Evolutionary conservation across 2,113 vertebrate genomes (phyloP).

Genomic region (Gila orcuttii): DNA sequence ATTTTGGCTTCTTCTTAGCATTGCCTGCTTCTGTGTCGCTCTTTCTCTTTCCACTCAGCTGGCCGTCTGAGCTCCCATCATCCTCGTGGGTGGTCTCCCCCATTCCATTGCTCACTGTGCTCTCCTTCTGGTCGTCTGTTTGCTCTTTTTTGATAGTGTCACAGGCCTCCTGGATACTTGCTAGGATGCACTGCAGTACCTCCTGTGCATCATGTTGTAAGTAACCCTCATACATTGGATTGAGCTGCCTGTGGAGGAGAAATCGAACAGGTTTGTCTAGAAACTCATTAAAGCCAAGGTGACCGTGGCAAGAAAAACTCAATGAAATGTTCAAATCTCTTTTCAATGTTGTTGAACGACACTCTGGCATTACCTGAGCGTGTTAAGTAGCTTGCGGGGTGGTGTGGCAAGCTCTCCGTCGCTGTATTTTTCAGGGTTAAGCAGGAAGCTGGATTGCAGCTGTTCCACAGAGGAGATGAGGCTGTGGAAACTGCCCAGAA

Average conservation of each 20-base stretch:
- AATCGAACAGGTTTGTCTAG: not conserved
- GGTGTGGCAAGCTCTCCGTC: conserved; percentile 90
- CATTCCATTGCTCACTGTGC: conserved; percentile 53
- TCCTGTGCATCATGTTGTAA: conserved; percentile 98
- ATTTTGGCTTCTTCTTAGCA: conserved; percentile 90
- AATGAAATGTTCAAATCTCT: not conserved
- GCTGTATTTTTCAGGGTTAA: conserved; percentile 86
- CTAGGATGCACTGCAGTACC: conserved; percentile 95
- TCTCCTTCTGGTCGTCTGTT: conserved; percentile 53
- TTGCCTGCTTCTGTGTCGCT: conserved; percentile 89
- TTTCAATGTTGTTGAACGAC: not conserved
- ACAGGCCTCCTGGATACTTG: conserved; percentile 93
- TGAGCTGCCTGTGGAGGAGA: conserved; percentile 83
- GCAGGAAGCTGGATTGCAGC: conserved; percentile 91
- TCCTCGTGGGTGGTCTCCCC: conserved; percentile 9
- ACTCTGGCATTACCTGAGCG: conserved; percentile 82
- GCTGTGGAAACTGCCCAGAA: conserved; percentile 89
- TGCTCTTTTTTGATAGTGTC: conserved; percentile 88
- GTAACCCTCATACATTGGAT: conserved; percentile 98
- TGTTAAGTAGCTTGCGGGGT: conserved; percentile 88
- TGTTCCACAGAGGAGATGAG: conserved; percentile 91
- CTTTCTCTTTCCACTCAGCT: conserved; percentile 88
- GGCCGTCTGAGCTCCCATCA: conserved; percentile 73
- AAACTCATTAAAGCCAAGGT: not conserved
- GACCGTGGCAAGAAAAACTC: not conserved